A percentile compares a stretch with the other conserved stretches of the same genome.
Conservation (phyloP, 1,140 invertebrate genomes). For the Bacillus rossius region DNA sequence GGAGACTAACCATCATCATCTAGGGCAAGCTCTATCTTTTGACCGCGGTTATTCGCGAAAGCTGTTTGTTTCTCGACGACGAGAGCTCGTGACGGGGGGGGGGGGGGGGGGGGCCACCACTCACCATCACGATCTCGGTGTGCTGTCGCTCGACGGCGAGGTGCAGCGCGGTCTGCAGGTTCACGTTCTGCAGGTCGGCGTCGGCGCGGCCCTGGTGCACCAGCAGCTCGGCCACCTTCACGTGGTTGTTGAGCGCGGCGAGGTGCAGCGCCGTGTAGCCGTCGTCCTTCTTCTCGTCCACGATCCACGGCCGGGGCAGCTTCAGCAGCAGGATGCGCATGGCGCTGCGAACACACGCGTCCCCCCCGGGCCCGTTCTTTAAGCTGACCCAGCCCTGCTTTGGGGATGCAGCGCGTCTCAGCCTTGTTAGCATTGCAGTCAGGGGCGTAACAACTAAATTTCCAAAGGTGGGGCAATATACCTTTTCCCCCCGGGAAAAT, state of each 20-base stretch:
- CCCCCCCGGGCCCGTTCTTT: too few species aligned
- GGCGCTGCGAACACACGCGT: slow-evolving; percentile 85
- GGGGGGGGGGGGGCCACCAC: too few species aligned
- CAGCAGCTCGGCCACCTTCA: slow-evolving; percentile 91
- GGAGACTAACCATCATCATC: too few species aligned
- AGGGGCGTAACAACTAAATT: too few species aligned
- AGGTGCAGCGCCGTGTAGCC: slow-evolving; percentile 95
- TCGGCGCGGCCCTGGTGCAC: slow-evolving; percentile 83
- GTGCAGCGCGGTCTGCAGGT: slow-evolving; percentile 94
- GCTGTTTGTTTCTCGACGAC: too few species aligned
- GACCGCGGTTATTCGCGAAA: too few species aligned
- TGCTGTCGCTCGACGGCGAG: slow-evolving; percentile 70
- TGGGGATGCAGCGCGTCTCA: not conserved
- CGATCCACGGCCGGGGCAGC: slow-evolving; percentile 91
- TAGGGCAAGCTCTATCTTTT: too few species aligned
- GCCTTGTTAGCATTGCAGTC: not conserved
- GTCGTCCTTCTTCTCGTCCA: slow-evolving; percentile 97
- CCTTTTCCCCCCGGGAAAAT: too few species aligned
- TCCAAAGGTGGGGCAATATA: too few species aligned
- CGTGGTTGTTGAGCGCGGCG: slow-evolving; percentile 94
- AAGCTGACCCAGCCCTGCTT: slow-evolving; percentile 7
- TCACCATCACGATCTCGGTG: slow-evolving; percentile 54
- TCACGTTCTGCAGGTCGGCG: slow-evolving; percentile 91
- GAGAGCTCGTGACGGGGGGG: too few species aligned
- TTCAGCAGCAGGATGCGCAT: slow-evolving; percentile 91